Base-by-base conservation (phyloP, 1,140 invertebrate genomes). In the Drosophila sulfurigaster region DNA sequence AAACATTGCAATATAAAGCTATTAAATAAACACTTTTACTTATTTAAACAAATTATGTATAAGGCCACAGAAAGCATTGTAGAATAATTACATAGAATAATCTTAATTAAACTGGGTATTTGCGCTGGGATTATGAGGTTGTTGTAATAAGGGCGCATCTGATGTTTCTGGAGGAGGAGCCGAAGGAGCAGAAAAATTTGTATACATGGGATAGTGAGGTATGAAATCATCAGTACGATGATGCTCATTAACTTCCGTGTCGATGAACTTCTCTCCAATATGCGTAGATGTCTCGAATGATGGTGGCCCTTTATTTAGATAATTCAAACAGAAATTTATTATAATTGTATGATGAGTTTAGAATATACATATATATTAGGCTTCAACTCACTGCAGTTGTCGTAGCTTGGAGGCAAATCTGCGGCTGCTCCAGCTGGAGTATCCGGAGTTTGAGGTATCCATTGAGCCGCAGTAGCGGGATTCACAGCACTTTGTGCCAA, bases 201-300 rank as follows among this genome's bases (percentile, higher is more conserved):
- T 86, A 46, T 90, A 90, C 87, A 90, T 91, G 6, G 91, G 91
- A 71, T 92, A 92, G 16, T 75, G 75, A 1, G 91, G 91, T 38
- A 89, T 66, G 13, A 90, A 92, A 46, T 85, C 88, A 57, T 90
- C 86, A 1, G 70, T 79, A 15, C 78, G 76, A 72, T 91, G 73
- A 28, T 75, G 82, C 20, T 83, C 83, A 51, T 87, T 76, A 5
- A 64, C 75, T 59, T 92, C 91, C 16, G 67, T 81, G 32, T 92
- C 91, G 1, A 91, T 62, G 45, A 92, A 92, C 15, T 62, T 78
- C 7, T 79, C 81, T 1, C 74, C 74, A 30, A 78, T 72, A 7
- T 68, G 48, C 0, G 78, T 90, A n/a, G 91, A 91, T 11, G 90
- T 54, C 49, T 91, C 88, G 1, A 92, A 92, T 1, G 88, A 69